Conservation (phyloP, 2,888 invertebrate genomes). For the Cecidostiba fungosa region DNA sequence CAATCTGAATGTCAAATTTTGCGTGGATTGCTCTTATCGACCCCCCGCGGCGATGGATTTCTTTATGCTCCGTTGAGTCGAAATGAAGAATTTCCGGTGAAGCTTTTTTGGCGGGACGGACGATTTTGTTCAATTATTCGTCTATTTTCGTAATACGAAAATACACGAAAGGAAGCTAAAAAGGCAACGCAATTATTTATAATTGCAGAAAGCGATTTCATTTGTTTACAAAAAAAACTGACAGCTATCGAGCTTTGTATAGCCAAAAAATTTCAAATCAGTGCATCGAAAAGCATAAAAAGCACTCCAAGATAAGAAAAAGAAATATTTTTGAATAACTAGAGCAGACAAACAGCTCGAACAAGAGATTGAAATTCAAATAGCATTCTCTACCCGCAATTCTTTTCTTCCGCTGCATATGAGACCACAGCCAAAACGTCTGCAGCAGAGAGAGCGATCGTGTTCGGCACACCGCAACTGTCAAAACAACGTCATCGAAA, state of each 20-base stretch:
- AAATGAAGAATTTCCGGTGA: neutral
- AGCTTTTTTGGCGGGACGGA: neutral
- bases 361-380: slow-evolving; percentile 1
- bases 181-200: no score
- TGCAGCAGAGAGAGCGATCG: neutral
- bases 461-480: neutral
- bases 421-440: neutral
- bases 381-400: neutral
- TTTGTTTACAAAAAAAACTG: no score
- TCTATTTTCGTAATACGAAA: neutral
- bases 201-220: no score
- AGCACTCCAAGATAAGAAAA: no score
- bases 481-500: slow-evolving; percentile 27
- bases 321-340: neutral
- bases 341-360: neutral
- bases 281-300: no score
- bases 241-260: no score
- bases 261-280: no score
- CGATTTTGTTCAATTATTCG: neutral
- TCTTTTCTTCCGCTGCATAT: neutral
- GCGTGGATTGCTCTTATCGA: slow-evolving; percentile 15
- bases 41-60: neutral
- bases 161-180: neutral
- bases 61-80: slow-evolving; percentile 1
- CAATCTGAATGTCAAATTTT: slow-evolving; percentile 40